Conservation (phyloP, 2,113 vertebrate species). For the Actinemys pallida region DNA sequence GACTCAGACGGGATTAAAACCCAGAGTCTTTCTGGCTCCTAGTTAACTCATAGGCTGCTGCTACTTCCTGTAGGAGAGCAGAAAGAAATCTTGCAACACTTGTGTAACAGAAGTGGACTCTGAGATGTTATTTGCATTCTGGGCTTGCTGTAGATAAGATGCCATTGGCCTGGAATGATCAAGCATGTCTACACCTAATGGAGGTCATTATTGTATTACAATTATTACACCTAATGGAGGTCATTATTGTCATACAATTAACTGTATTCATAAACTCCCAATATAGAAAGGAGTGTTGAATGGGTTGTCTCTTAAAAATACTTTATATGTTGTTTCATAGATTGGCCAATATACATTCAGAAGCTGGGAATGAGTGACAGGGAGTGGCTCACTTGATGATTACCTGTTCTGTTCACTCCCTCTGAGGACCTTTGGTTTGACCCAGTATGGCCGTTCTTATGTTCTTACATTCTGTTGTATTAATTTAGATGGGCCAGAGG, state of each 20-base stretch:
- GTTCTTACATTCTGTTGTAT: background rate
- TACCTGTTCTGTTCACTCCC: too few species aligned
- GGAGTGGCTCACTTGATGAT: too few species aligned
- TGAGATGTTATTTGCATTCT: background rate
- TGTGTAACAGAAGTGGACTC: background rate
- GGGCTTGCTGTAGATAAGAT: background rate
- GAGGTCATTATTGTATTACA: too few species aligned
- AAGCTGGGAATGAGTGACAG: background rate
- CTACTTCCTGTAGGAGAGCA: background rate
- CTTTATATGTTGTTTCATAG: background rate
- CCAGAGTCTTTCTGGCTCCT: background rate
- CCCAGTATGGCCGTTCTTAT: too few species aligned
- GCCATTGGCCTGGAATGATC: background rate
- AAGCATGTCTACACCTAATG: slow-evolving; percentile 10
- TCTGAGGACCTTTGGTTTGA: too few species aligned
- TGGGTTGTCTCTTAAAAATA: background rate
- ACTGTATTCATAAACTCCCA: background rate
- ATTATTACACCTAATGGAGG: background rate
- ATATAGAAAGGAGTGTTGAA: background rate
- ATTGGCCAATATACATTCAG: background rate
- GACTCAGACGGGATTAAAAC: background rate
- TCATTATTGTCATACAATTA: background rate
- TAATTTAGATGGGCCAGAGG: background rate
- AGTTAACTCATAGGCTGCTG: background rate
- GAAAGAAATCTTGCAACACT: background rate